Conservation (phyloP, 92 coral and sea anemone genomes). For the Phymanthus crucifer region DNA sequence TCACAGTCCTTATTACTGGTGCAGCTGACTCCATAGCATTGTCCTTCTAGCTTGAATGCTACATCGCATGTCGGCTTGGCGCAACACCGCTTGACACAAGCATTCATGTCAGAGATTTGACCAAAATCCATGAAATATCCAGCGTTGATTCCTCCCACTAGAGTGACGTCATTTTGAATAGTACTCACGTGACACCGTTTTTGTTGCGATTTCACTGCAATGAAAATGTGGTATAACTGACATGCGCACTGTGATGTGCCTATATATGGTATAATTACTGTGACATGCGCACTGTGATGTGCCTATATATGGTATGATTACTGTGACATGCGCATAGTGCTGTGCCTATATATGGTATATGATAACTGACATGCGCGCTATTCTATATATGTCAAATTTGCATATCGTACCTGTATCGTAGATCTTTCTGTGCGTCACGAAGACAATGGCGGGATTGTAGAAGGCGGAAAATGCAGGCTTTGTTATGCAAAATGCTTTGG, state of each 20-base stretch:
- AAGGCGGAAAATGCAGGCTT: constrained; percentile 81
- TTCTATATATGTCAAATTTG: no score
- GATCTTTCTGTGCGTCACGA: constrained; percentile 66
- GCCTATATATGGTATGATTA: neutral
- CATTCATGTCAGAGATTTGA: constrained; percentile 64
- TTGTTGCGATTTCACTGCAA: constrained; percentile 24
- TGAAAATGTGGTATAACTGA: neutral
- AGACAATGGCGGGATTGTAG: constrained; percentile 83
- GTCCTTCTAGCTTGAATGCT: constrained; percentile 86
- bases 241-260: neutral
- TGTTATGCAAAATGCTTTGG: constrained; percentile 64
- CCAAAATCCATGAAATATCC: constrained; percentile 93
- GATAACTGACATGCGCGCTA: no score
- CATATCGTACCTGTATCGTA: constrained; percentile 13
- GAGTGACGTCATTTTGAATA: constrained; percentile 82
- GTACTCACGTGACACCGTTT: constrained; percentile 69
- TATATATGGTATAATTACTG: neutral
- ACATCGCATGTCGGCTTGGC: constrained; percentile 81
- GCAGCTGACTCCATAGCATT: constrained; percentile 92
- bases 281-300: neutral
- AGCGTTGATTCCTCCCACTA: constrained; percentile 92
- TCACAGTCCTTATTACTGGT: constrained; percentile 74
- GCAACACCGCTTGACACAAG: constrained; percentile 87
- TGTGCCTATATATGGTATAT: neutral
- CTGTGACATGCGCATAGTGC: neutral